A percentile compares a stretch with the other conserved stretches of the same genome.
phyloP scores from a whole-genome alignment of 2,888 invertebrate genomes.

The Hypsopygia costalis region DNA sequence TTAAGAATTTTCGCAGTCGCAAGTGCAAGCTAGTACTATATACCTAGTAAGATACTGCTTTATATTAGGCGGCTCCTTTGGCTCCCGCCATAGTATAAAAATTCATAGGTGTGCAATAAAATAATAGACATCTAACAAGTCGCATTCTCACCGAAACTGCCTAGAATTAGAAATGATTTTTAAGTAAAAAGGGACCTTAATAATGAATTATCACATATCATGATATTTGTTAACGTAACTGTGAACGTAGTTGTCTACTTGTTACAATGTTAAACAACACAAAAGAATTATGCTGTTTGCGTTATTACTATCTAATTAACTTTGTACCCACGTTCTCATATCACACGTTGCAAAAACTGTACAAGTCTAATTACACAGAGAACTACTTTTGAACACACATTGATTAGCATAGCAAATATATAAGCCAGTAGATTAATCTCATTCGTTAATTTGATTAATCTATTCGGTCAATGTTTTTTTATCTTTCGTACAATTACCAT shows the following conservation, averaged over 20 bases:
- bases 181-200: neutral
- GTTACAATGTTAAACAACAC: slow-evolving; percentile 7
- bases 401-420: neutral
- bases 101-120: too few species aligned
- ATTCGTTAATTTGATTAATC: neutral
- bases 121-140: neutral
- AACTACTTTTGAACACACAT: neutral
- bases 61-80: too few species aligned
- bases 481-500: too few species aligned
- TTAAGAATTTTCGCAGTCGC: too few species aligned
- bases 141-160: too few species aligned
- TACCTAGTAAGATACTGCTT: too few species aligned
- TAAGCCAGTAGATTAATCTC: neutral
- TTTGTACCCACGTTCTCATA: slow-evolving; percentile 9
- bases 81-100: too few species aligned
- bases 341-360: slow-evolving; percentile 6
- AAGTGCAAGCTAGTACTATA: too few species aligned
- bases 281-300: slow-evolving; percentile 1
- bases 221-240: neutral
- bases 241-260: neutral
- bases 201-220: neutral
- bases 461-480: too few species aligned
- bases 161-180: too few species aligned
- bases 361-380: slow-evolving; percentile 2
- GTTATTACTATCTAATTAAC: slow-evolving; percentile 8